phyloP scores from a whole-genome alignment of 2,888 invertebrate species.

The Eustalomyia histrio region DNA sequence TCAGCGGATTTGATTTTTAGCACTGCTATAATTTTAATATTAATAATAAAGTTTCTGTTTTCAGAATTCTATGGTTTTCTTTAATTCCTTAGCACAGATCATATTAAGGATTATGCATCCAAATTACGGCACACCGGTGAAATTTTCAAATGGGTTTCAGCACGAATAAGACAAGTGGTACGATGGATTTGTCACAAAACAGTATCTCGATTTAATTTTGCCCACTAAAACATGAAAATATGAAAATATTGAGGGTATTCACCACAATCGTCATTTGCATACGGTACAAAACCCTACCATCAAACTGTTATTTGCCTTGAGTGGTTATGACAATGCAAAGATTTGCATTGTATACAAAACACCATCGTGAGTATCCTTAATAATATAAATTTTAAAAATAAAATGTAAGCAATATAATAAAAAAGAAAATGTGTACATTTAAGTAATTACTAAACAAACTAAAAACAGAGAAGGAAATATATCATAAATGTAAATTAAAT shows the following conservation, averaged over 20 bases:
- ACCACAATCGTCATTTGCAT: too few relatives aligned
- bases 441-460: neutral
- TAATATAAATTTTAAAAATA: neutral
- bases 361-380: too few relatives aligned
- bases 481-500: constrained; percentile 3
- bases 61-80: constrained; percentile 74
- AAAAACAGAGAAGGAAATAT: neutral
- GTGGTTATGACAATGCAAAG: too few relatives aligned
- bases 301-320: too few relatives aligned
- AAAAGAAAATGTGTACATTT: neutral
- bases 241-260: too few relatives aligned
- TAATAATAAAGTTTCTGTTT: too few relatives aligned
- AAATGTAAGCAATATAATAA: constrained; percentile 30
- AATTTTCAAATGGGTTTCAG: constrained; percentile 84
- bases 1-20: too few relatives aligned
- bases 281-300: too few relatives aligned
- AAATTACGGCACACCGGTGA: constrained; percentile 85
- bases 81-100: constrained; percentile 83
- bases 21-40: too few relatives aligned
- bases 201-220: constrained; percentile 77
- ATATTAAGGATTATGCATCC: constrained; percentile 86
- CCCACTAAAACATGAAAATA: constrained; percentile 71
- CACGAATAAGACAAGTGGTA: constrained; percentile 76
- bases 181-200: constrained; percentile 79
- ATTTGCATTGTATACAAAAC: too few relatives aligned